Evolutionary conservation across 2,888 invertebrate genomes (phyloP).

Genomic region (Agrypnus murinus): DNA sequence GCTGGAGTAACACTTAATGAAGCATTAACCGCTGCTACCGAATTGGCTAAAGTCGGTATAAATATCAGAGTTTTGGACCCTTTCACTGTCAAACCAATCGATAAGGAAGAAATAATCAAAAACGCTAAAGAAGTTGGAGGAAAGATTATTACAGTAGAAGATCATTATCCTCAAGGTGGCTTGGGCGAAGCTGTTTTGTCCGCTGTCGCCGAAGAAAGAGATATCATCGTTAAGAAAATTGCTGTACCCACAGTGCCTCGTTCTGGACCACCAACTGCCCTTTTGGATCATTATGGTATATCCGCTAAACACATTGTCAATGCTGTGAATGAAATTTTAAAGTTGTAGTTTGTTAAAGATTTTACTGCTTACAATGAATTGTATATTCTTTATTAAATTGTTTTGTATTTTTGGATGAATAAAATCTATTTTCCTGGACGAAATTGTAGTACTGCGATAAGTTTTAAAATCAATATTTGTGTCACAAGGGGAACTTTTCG

Average conservation of each 20-base stretch:
- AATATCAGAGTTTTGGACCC: slow-evolving; percentile 92
- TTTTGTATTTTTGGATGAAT: neutral
- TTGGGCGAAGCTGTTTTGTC: slow-evolving; percentile 95
- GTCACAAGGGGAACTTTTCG: neutral
- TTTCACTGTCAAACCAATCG: slow-evolving; percentile 97
- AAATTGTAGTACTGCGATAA: neutral
- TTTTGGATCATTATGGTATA: slow-evolving; percentile 93
- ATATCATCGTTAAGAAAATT: slow-evolving; percentile 84
- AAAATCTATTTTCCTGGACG: slow-evolving; percentile 22
- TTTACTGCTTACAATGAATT: slow-evolving; percentile 22
- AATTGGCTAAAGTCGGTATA: slow-evolving; percentile 81
- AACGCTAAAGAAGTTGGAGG: slow-evolving; percentile 88
- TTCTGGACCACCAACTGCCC: slow-evolving; percentile 90
- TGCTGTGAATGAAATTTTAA: slow-evolving; percentile 80
- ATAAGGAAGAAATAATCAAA: slow-evolving; percentile 82
- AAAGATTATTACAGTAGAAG: slow-evolving; percentile 93
- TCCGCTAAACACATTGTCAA: slow-evolving; percentile 85
- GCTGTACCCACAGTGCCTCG: slow-evolving; percentile 90
- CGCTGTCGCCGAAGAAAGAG: slow-evolving; percentile 82
- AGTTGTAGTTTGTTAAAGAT: slow-evolving; percentile 61
- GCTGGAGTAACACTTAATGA: slow-evolving; percentile 96
- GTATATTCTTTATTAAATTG: slow-evolving; percentile 3
- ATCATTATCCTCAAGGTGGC: slow-evolving; percentile 97
- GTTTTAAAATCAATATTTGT: neutral
- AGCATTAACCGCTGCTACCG: slow-evolving; percentile 87